phyloP scores from a whole-genome alignment of 2,888 invertebrate species.

The Chironomus tentans region DNA sequence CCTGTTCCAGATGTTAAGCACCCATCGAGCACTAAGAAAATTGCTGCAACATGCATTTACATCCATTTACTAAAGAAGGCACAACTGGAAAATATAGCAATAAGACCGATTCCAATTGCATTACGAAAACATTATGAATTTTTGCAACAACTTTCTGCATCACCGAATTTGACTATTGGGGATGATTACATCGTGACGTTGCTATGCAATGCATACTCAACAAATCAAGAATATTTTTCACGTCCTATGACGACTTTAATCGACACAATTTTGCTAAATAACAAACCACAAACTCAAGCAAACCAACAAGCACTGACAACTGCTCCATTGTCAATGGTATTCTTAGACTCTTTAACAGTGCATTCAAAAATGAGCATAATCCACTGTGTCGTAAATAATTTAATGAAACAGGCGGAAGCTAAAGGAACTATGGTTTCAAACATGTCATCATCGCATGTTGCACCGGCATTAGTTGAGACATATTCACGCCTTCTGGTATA shows the following conservation, averaged over 20 bases:
- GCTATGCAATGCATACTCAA: constrained; percentile 90
- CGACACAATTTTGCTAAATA: constrained; percentile 69
- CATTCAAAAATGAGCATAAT: constrained; percentile 92
- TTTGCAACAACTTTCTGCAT: constrained; percentile 66
- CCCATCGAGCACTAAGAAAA: constrained; percentile 72
- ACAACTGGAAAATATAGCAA: constrained; percentile 71
- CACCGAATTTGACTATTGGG: constrained; percentile 63
- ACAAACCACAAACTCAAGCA: constrained; percentile 49
- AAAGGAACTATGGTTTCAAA: constrained; percentile 65
- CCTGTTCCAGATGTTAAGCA: constrained; percentile 83
- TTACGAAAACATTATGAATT: constrained; percentile 80
- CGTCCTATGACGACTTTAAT: constrained; percentile 87
- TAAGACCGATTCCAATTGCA: constrained; percentile 69
- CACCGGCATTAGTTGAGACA: constrained; percentile 89
- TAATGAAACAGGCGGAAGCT: constrained; percentile 80
- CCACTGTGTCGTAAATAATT: constrained; percentile 73
- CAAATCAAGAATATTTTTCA: constrained; percentile 81
- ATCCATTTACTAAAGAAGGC: constrained; percentile 92
- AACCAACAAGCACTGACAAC: constrained; percentile 52
- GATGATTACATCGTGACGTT: constrained; percentile 85
- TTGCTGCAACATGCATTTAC: constrained; percentile 86
- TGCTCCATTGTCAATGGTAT: constrained; percentile 82
- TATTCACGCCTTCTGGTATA: constrained; percentile 89
- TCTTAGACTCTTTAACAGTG: constrained; percentile 86
- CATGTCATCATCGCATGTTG: constrained; percentile 47